Percentiles rank a stretch among this genome's conserved stretches.
phyloP scores from a whole-genome alignment of 2,797 vertebrate genomes.

The Meriones psammophilus region DNA sequence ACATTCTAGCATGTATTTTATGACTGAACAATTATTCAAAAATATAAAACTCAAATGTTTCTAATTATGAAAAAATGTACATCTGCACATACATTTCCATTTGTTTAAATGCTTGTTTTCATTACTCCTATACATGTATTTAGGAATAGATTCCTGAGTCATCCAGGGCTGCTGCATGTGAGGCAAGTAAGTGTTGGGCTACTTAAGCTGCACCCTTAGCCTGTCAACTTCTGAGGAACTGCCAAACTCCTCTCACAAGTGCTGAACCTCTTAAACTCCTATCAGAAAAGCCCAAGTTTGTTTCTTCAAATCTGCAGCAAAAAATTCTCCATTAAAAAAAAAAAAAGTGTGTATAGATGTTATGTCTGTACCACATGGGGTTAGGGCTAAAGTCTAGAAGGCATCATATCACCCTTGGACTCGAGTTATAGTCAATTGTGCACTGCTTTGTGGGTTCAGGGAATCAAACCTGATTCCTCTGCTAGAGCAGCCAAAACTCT shows the following conservation, averaged over 20 bases:
- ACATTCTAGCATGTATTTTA: background rate
- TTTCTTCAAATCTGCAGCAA: conserved; percentile 25
- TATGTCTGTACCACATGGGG: background rate
- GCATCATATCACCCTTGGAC: background rate
- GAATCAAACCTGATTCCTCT: background rate
- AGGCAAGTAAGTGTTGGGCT: background rate
- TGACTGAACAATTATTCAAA: background rate
- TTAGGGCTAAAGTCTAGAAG: background rate
- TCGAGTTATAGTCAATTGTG: background rate
- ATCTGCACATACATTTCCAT: background rate
- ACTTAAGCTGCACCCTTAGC: background rate
- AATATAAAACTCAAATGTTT: background rate
- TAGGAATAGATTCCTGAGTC: background rate
- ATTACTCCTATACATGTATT: background rate
- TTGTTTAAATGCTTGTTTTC: conserved; percentile 17
- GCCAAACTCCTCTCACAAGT: background rate
- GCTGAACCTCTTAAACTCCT: background rate
- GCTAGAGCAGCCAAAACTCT: background rate
- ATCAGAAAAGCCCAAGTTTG: background rate
- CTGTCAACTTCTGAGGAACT: background rate
- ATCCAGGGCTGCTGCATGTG: background rate
- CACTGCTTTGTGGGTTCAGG: background rate
- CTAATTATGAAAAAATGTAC: background rate
- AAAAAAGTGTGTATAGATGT: background rate
- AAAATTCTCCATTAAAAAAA: background rate